Conservation (phyloP, 1,140 invertebrate species). For the Cotesia glomerata region DNA sequence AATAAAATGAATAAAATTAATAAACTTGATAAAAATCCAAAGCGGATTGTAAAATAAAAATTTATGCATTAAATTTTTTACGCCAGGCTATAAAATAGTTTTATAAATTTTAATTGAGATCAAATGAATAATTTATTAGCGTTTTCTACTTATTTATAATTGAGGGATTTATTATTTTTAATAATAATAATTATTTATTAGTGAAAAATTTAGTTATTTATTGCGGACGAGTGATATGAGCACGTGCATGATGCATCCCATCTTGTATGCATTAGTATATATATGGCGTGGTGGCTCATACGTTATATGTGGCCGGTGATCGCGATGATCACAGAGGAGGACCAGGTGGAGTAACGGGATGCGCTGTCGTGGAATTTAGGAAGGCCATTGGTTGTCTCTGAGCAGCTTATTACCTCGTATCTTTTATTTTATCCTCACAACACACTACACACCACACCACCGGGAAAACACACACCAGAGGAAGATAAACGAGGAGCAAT, state of each 20-base stretch:
- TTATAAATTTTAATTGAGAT: too few species aligned
- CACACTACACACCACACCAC: neutral
- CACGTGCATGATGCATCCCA: neutral
- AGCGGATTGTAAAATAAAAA: too few species aligned
- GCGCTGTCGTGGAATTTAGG: conserved; percentile 47
- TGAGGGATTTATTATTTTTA: too few species aligned
- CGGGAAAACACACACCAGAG: neutral
- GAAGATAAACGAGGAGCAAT: neutral
- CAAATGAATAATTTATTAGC: too few species aligned
- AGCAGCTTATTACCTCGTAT: neutral
- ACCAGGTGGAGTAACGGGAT: conserved; percentile 49
- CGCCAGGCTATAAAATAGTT: neutral
- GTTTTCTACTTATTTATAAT: too few species aligned
- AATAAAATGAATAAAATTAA: too few species aligned
- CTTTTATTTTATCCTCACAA: conserved; percentile 1
- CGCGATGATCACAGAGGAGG: neutral
- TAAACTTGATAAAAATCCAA: too few species aligned
- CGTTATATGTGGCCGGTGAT: neutral
- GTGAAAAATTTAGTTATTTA: too few species aligned
- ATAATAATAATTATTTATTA: too few species aligned
- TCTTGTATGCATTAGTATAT: neutral
- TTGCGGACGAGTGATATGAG: neutral
- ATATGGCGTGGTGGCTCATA: neutral
- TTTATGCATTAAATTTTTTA: conserved; percentile 1
- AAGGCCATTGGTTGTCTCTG: conserved; percentile 34